A percentile compares a stretch with the other conserved stretches of the same genome.
Conservation (phyloP, 2,797 vertebrate genomes). For the Heliangelus exortis region DNA sequence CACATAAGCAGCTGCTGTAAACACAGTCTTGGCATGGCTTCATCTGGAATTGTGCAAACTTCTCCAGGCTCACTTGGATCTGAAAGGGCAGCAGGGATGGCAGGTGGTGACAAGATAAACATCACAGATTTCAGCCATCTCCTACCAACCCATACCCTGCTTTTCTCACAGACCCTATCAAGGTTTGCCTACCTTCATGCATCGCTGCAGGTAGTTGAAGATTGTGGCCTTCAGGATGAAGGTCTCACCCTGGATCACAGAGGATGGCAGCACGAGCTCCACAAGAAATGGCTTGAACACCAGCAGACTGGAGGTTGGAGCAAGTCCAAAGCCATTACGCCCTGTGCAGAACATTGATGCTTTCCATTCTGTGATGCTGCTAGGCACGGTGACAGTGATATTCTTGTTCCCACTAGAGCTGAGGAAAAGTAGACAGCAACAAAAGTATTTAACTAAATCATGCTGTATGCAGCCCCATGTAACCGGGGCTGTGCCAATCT, state of each 20-base stretch:
- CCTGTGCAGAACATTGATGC: constrained; percentile 85
- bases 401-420: constrained; percentile 43
- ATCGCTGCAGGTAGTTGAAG: constrained; percentile 78
- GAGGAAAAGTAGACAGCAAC: neutral
- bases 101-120: neutral
- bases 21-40: constrained; percentile 72
- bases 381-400: constrained; percentile 75
- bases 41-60: constrained; percentile 65
- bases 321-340: constrained; percentile 78
- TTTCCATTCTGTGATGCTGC: constrained; percentile 85
- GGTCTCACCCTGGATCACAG: constrained; percentile 82
- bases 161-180: neutral
- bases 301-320: constrained; percentile 67
- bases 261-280: constrained; percentile 81
- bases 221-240: constrained; percentile 80
- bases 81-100: constrained; percentile 42
- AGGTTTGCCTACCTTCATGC: constrained; percentile 84
- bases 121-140: neutral
- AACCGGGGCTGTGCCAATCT: neutral
- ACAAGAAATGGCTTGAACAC: constrained; percentile 87
- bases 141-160: neutral
- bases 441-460: neutral
- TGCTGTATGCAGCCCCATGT: accelerated
- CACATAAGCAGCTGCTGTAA: constrained; percentile 82
- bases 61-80: constrained; percentile 77